Base-by-base conservation (phyloP, 1,140 invertebrate genomes). In the Monochamus saltuarius region DNA sequence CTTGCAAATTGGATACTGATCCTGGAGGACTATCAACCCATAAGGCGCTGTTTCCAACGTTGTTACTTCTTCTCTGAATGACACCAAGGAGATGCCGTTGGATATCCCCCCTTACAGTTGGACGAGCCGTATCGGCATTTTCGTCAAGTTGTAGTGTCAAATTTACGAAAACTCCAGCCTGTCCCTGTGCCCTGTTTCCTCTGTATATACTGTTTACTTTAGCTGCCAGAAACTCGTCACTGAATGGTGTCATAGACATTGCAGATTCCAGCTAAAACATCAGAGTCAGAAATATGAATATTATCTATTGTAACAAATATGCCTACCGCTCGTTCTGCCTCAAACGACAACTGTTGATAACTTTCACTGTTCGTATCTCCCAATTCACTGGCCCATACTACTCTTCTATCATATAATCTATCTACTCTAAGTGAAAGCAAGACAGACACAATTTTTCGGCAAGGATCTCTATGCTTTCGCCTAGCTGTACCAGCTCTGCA, bases 211-310 rank as follows among this genome's bases (percentile, higher is more conserved):
- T 85, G 73, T 95, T 94, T 1, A 96, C 83, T 49, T 84, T 82
- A 0, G 88, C 85, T 34, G 89, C 88, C 64, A 95, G 83, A 71
- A 92, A 95, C 62, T 91, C 88, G 68, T 91, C 88, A 0, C 89
- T 90, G 65, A 93, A 90, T 1, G 90, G 89, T 2, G 92, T 94
- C 88, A 94, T 92, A 0, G 89, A 90, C 83, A 94, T 90, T 0
- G 91, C 89, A 1, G 91, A 92, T 73, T 93, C 90, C 67, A 94
- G 82, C 91, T 94, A 69, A 62, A 59, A 51, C 10, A 51, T 35
- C 0, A 29, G n/a, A 14, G 13, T 13, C 10, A 58, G n/a, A 50
- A 64, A 64, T n/a, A 9, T n/a, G 13, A 65, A 50, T 52, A 37
- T 29, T 46, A 19, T 38, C 22, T n/a, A n/a, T 14, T 17, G 3